Conservation (phyloP, 2,888 invertebrate species). For the Drosophila nr. medialis region DNA sequence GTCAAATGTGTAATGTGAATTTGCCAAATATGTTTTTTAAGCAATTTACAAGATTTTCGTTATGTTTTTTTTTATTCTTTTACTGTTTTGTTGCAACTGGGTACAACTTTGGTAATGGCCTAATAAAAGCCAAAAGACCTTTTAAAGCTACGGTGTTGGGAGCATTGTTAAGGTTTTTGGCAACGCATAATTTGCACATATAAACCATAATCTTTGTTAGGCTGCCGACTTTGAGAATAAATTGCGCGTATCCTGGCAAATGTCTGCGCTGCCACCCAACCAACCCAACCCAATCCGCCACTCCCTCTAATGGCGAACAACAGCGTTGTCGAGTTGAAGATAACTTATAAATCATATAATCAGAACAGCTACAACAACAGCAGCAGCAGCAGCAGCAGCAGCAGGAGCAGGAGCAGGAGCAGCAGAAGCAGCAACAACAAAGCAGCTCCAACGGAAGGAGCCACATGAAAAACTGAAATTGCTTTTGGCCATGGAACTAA, state of each 20-base stretch:
- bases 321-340: slow-evolving; percentile 66
- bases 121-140: slow-evolving; percentile 38
- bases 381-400: slow-evolving; percentile 20
- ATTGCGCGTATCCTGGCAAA: slow-evolving; percentile 62
- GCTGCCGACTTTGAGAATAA: slow-evolving; percentile 63
- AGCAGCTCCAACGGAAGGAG: slow-evolving; percentile 29
- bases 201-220: slow-evolving; percentile 75
- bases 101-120: slow-evolving; percentile 49
- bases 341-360: slow-evolving; percentile 79
- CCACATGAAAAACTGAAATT: slow-evolving; percentile 76
- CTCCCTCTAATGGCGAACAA: slow-evolving; percentile 50
- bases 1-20: slow-evolving; percentile 55
- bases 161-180: slow-evolving; percentile 38
- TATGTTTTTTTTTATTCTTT: slow-evolving; percentile 27
- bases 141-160: not conserved
- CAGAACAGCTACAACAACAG: slow-evolving; percentile 59
- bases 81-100: not conserved
- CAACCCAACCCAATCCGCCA: not conserved
- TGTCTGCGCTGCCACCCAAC: not conserved
- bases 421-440: slow-evolving; percentile 44
- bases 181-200: slow-evolving; percentile 71
- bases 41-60: slow-evolving; percentile 48
- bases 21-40: slow-evolving; percentile 67
- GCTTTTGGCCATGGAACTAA: slow-evolving; percentile 54
- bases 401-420: not conserved